Evolutionary conservation across 2,797 vertebrate genomes (phyloP).

Genomic region (Sebastolobus altivelis): DNA sequence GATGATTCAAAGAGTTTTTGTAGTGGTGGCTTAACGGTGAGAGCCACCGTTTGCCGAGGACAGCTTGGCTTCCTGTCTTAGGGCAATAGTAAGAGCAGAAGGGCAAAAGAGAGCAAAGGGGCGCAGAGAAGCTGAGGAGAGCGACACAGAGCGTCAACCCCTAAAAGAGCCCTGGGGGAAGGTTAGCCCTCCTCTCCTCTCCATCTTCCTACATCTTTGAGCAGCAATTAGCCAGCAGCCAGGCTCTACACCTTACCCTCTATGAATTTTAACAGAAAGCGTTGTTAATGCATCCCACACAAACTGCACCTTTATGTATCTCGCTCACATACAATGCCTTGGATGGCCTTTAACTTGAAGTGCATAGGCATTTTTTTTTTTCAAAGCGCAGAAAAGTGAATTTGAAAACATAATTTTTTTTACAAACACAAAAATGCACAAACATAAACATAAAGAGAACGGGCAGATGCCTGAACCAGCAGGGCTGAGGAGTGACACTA

Average conservation of each 20-base stretch:
- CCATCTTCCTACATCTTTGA: constrained; percentile 59
- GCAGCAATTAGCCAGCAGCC: constrained; percentile 75
- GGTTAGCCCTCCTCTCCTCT: constrained; percentile 73
- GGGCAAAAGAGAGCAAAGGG: constrained; percentile 60
- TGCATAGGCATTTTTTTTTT: constrained; percentile 15
- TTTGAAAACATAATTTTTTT: constrained; percentile 42
- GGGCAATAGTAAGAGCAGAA: constrained; percentile 72
- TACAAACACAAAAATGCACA: constrained; percentile 38
- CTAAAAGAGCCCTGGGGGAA: constrained; percentile 82
- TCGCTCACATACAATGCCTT: constrained; percentile 5
- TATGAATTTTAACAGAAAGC: constrained; percentile 68
- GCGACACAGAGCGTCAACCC: constrained; percentile 59
- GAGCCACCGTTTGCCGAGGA: constrained; percentile 50
- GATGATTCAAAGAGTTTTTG: constrained; percentile 64
- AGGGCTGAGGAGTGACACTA: constrained; percentile 62
- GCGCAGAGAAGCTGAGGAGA: constrained; percentile 64
- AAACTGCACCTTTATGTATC: constrained; percentile 27
- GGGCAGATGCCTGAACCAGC: constrained; percentile 47
- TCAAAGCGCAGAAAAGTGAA: constrained; percentile 37
- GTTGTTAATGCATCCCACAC: constrained; percentile 32
- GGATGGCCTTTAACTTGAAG: constrained; percentile 30
- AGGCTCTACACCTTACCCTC: constrained; percentile 48
- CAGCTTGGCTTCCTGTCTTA: constrained; percentile 78
- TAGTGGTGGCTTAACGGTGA: constrained; percentile 48
- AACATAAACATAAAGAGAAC: constrained; percentile 35